Percentiles rank a stretch among this genome's conserved stretches.
Evolutionary conservation across 2,113 vertebrate genomes (phyloP).

Genomic region (Synodontis membranacea): DNA sequence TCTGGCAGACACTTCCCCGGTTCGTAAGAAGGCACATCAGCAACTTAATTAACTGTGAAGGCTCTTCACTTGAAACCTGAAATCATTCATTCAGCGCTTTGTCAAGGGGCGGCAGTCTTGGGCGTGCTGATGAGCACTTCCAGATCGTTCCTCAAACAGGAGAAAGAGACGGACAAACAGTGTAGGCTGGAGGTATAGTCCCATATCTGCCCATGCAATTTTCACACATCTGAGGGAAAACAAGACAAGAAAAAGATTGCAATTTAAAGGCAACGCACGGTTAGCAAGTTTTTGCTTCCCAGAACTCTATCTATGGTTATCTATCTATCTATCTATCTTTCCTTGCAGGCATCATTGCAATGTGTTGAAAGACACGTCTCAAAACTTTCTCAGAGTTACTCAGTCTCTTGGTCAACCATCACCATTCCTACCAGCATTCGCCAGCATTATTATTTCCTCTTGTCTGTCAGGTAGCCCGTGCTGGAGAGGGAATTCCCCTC

Average conservation of each 20-base stretch:
- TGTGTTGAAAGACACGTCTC: slow-evolving; percentile 24
- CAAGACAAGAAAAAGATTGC: neutral
- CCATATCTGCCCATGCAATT: slow-evolving; percentile 30
- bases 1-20: slow-evolving; percentile 57
- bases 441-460: slow-evolving; percentile 46
- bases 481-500: slow-evolving; percentile 56
- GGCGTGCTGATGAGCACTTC: slow-evolving; percentile 66
- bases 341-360: neutral
- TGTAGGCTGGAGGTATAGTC: slow-evolving; percentile 35
- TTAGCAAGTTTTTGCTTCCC: neutral
- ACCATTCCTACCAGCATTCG: slow-evolving; percentile 38
- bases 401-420: slow-evolving; percentile 26
- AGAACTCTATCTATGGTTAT: neutral
- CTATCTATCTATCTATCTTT: neutral
- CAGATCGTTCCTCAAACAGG: slow-evolving; percentile 70
- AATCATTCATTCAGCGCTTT: slow-evolving; percentile 75
- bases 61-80: slow-evolving; percentile 73
- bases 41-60: slow-evolving; percentile 77
- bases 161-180: slow-evolving; percentile 46
- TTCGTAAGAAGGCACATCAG: slow-evolving; percentile 69
- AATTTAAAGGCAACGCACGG: neutral
- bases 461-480: slow-evolving; percentile 52
- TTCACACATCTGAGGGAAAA: neutral
- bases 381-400: neutral
- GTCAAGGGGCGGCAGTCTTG: slow-evolving; percentile 67